Base-by-base conservation (phyloP, 2,888 invertebrate species). In the Siphlonurus alternatus region DNA sequence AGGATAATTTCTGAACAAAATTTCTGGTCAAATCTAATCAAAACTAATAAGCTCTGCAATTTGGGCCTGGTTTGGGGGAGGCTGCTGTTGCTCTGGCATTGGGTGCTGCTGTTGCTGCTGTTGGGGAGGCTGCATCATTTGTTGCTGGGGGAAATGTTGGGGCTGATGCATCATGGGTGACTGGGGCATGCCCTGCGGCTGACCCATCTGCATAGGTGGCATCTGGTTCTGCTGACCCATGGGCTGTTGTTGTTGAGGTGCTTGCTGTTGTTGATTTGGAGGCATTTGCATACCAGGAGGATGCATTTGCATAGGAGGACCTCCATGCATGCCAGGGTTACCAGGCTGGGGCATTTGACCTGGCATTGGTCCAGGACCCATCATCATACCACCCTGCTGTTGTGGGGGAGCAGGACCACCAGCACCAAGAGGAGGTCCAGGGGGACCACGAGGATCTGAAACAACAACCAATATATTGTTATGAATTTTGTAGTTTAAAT, bases 1-100 rank as follows among this genome's bases (percentile, higher is more conserved):
- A n/a, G n/a, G n/a, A n/a, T n/a, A n/a, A n/a, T n/a, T n/a, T n/a
- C n/a, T n/a, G n/a, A n/a, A n/a, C 10, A 15, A 51, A 51, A 51
- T 15, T 51, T 51, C 10, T 7, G 61, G 15, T 25, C 18, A 19
- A 54, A 51, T 23, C 5, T 19, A 90, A 78, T 90, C 90, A 70
- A 91, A 91, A 73, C 85, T 86, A 68, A 91, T 91, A 53, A 91
- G 78, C 76, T 90, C 90, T 19, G 87, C 89, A 1, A 88, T 88
- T 70, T 81, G 80, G 1, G 81, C 70, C n/a, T n/a, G n/a, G 0
- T 63, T 66, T 23, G 69, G 68, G 2, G 70, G 65, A 59, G 66
- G 67, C 3, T 69, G 65, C n/a, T 67, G 67, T 61, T 69, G 69
- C 1, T n/a, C n/a, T n/a, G n/a, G n/a, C n/a, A 66, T 19, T 24